Conservation (phyloP, 1,140 invertebrate genomes). For the Drosophila navojoa region DNA sequence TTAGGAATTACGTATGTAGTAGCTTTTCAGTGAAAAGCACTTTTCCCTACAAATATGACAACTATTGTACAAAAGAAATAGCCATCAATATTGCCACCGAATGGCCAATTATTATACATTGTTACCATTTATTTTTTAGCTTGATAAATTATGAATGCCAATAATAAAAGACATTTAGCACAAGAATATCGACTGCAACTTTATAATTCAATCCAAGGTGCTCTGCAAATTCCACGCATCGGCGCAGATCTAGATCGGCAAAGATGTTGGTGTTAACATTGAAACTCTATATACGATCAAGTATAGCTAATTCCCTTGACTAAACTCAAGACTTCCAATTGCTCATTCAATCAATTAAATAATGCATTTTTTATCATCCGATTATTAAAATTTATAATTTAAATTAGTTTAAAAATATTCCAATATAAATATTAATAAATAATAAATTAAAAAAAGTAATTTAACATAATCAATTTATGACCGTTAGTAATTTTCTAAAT, state of each 20-base stretch:
- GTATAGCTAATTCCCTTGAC: not conserved
- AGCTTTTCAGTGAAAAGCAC: conserved; percentile 58
- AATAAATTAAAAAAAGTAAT: too few relatives aligned
- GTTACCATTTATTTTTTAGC: conserved; percentile 41
- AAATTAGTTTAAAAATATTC: too few relatives aligned
- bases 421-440: not conserved
- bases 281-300: too few relatives aligned
- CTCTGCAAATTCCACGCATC: conserved; percentile 29
- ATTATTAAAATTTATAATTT: too few relatives aligned
- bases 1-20: conserved; percentile 30
- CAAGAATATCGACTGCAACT: conserved; percentile 29
- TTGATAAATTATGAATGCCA: conserved; percentile 57
- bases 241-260: conserved; percentile 5
- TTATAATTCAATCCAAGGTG: conserved; percentile 28
- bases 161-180: conserved; percentile 71
- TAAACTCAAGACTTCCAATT: too few relatives aligned
- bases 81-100: conserved; percentile 52
- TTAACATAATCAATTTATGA: too few relatives aligned
- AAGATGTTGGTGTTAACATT: not conserved
- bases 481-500: not conserved
- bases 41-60: conserved; percentile 27
- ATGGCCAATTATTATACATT: conserved; percentile 37
- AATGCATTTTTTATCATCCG: too few relatives aligned
- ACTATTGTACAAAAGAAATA: conserved; percentile 61
- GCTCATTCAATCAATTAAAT: too few relatives aligned